phyloP scores from a whole-genome alignment of 2,888 invertebrate species.

The Nesidiocoris tenuis region DNA sequence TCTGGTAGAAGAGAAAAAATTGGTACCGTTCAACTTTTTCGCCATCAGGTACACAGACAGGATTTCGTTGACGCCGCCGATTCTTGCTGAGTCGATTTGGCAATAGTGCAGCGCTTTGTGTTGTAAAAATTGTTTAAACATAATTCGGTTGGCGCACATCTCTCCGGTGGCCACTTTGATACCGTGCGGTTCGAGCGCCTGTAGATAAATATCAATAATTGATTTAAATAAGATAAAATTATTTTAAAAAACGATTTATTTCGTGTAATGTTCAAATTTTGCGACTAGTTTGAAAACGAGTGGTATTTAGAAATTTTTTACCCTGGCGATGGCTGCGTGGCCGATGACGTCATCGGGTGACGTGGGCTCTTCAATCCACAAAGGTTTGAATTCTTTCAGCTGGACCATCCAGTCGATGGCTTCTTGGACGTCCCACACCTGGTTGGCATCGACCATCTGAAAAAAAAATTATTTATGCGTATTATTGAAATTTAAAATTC shows the following conservation, averaged over 20 bases:
- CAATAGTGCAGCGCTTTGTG: constrained; percentile 79
- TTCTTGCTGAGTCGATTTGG: constrained; percentile 85
- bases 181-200: constrained; percentile 65
- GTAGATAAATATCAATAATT: no score
- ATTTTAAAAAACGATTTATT: no score
- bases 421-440: constrained; percentile 82
- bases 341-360: constrained; percentile 89
- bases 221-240: no score
- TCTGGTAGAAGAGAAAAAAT: neutral
- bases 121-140: constrained; percentile 89
- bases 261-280: neutral
- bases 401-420: constrained; percentile 84
- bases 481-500: no score
- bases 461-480: no score
- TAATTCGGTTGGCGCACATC: constrained; percentile 85
- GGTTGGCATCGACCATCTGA: constrained; percentile 85
- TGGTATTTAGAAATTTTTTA: constrained; percentile 51
- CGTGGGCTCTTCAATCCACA: constrained; percentile 93
- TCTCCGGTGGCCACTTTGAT: constrained; percentile 90
- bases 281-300: neutral
- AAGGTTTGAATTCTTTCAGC: constrained; percentile 69
- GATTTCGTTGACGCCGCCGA: constrained; percentile 86
- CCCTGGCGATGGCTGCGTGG: constrained; percentile 75
- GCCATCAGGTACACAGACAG: constrained; percentile 87
- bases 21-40: constrained; percentile 72